phyloP scores from a whole-genome alignment of 35 echinoderm and acorn worm genomes.

The Lytechinus pictus region DNA sequence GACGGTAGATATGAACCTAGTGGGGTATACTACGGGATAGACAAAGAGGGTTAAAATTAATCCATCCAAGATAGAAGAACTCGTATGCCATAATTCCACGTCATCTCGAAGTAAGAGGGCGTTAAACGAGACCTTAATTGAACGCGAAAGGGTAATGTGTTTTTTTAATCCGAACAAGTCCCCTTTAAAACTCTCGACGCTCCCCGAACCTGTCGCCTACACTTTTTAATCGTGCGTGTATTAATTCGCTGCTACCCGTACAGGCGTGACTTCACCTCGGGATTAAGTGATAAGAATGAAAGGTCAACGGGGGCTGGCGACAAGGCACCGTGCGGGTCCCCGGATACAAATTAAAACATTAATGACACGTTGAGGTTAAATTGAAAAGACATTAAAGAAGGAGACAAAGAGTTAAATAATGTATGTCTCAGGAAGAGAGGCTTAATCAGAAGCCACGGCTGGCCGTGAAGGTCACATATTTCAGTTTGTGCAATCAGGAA shows the following conservation, averaged over 20 bases:
- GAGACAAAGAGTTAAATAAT: not conserved
- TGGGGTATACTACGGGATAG: not conserved
- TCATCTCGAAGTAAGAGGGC: not conserved
- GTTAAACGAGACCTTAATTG: not conserved
- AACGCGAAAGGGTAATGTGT: constrained; percentile 4
- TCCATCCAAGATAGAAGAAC: not conserved
- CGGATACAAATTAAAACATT: constrained; percentile 4
- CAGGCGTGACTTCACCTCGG: not conserved
- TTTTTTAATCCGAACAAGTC: not conserved
- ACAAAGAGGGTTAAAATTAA: not conserved
- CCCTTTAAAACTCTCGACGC: not conserved
- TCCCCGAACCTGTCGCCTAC: not conserved
- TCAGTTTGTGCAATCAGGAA: not conserved
- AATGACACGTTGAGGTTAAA: constrained; percentile 19
- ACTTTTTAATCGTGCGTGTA: not conserved
- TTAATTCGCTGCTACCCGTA: not conserved
- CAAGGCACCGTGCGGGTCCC: not conserved
- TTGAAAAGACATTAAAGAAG: not conserved
- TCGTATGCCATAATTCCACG: not conserved
- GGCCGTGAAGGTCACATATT: not conserved
- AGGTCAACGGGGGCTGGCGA: not conserved
- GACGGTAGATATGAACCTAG: not conserved
- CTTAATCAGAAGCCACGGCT: not conserved
- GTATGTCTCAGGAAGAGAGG: not conserved
- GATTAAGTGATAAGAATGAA: not conserved